Conservation (phyloP, 2,797 vertebrate species). For the Lagorchestes hirsutus region DNA sequence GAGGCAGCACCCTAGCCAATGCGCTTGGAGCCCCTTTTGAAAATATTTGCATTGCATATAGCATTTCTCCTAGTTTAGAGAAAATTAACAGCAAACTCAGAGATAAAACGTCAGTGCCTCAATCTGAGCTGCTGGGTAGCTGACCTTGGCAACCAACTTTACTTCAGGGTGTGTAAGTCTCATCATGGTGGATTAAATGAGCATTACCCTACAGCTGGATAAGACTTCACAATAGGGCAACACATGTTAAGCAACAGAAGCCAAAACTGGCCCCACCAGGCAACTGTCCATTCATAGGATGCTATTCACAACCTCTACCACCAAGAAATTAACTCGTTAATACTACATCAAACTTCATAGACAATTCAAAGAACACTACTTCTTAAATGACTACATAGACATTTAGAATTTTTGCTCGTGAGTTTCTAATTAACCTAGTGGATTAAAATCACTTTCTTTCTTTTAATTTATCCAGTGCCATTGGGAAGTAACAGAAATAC, state of each 20-base stretch:
- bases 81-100: constrained; percentile 67
- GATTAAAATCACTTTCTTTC: not conserved
- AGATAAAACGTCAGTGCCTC: constrained; percentile 65
- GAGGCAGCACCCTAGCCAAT: constrained; percentile 48
- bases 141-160: constrained; percentile 60
- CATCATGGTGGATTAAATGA: constrained; percentile 77
- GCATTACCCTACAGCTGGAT: constrained; percentile 76
- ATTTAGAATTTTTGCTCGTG: constrained; percentile 48
- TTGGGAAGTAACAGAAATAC: constrained; percentile 51
- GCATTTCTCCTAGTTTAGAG: constrained; percentile 67
- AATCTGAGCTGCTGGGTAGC: constrained; percentile 68
- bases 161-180: constrained; percentile 75
- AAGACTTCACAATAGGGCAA: constrained; percentile 75
- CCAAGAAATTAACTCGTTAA: constrained; percentile 81
- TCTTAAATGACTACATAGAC: constrained; percentile 36
- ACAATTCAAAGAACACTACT: constrained; percentile 69
- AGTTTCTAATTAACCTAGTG: constrained; percentile 38
- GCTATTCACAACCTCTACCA: constrained; percentile 72
- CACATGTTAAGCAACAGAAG: constrained; percentile 81
- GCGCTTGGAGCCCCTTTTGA: constrained; percentile 70
- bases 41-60: constrained; percentile 37
- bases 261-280: constrained; percentile 80
- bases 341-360: constrained; percentile 71
- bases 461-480: constrained; percentile 47
- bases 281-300: constrained; percentile 68